These are phyloP conservation scores for Phymorhynchus buccinoides DNA, from an alignment of 1,140 invertebrate species.

Conservation along the genomic window DNA sequence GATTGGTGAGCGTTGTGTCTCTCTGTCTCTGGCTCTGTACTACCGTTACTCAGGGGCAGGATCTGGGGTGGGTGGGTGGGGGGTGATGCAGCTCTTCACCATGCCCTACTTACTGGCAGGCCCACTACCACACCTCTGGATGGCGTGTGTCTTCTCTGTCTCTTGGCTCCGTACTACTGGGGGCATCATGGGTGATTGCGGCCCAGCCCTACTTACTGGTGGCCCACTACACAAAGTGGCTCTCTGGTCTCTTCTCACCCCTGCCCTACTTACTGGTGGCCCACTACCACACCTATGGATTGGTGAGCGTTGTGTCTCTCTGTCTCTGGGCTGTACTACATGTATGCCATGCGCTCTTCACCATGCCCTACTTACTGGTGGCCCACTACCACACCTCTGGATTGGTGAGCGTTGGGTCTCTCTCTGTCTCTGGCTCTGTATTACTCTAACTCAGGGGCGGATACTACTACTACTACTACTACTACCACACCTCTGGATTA, in stretches of 20 bases:
- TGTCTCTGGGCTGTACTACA: too few relatives aligned
- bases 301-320: conserved; percentile 77
- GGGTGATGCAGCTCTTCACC: too few relatives aligned
- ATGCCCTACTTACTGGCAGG: conserved; percentile 97
- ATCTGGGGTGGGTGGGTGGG: too few relatives aligned
- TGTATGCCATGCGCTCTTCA: conserved; percentile 80
- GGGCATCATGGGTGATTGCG: too few relatives aligned
- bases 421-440: neutral
- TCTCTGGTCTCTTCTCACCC: conserved; percentile 74
- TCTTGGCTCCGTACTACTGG: too few relatives aligned
- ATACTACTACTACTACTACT: neutral
- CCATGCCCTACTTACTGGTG: conserved; percentile 94
- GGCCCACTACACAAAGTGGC: conserved; percentile 78
- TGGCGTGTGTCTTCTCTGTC: too few relatives aligned
- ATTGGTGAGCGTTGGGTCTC: conserved; percentile 80
- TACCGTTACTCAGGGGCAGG: too few relatives aligned
- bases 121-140: neutral
- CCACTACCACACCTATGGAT: conserved; percentile 91
- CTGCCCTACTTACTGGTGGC: conserved; percentile 94
- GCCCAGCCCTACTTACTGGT: too few relatives aligned
- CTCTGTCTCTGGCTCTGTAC: neutral
- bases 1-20: conserved; percentile 81
- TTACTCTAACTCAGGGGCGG: neutral
- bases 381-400: conserved; percentile 92
- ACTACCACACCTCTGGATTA: conserved; percentile 92